These are phyloP conservation scores for Coecobrya sp. DNA, from an alignment of 2,888 invertebrate species.

Conservation along the genomic window DNA sequence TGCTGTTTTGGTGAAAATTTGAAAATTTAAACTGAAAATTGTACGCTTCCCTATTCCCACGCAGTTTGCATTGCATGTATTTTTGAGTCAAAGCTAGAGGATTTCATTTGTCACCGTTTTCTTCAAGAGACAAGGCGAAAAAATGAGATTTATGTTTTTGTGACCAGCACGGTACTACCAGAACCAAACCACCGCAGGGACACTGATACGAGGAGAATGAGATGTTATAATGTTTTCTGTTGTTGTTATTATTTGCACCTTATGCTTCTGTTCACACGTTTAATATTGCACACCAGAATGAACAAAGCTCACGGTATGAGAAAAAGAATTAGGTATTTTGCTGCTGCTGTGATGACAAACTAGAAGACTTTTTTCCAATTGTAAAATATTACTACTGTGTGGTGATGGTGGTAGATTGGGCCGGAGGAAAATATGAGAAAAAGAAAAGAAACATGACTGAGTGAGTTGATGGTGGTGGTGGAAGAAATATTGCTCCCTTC, in stretches of 20 bases:
- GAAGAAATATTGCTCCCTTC: constrained; percentile 80
- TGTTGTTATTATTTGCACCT: constrained; percentile 26
- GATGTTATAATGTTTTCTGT: constrained; percentile 13
- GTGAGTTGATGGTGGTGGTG: constrained; percentile 45
- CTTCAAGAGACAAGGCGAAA: constrained; percentile 18
- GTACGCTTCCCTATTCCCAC: constrained; percentile 6
- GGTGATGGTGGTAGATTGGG: constrained; percentile 6
- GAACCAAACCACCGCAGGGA: background rate
- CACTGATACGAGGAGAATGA: constrained; percentile 7
- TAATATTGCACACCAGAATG: constrained; percentile 53
- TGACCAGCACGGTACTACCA: constrained; percentile 56
- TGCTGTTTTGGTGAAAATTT: constrained; percentile 21
- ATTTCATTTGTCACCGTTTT: constrained; percentile 76
- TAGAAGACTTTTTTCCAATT: constrained; percentile 67
- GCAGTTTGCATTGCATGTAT: background rate
- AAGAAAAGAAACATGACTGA: constrained; percentile 74
- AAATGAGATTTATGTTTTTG: constrained; percentile 69
- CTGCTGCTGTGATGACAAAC: constrained; percentile 55
- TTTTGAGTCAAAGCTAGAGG: constrained; percentile 28
- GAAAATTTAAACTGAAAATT: constrained; percentile 39
- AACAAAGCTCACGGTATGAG: constrained; percentile 16
- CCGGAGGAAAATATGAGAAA: constrained; percentile 84
- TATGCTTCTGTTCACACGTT: constrained; percentile 77
- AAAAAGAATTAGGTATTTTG: constrained; percentile 21
- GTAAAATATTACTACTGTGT: constrained; percentile 65